Evolutionary conservation across 2,888 invertebrate genomes (phyloP), one percentile per base, ranked within the genome.

Genomic region (Melikaiella ostensackeni): DNA sequence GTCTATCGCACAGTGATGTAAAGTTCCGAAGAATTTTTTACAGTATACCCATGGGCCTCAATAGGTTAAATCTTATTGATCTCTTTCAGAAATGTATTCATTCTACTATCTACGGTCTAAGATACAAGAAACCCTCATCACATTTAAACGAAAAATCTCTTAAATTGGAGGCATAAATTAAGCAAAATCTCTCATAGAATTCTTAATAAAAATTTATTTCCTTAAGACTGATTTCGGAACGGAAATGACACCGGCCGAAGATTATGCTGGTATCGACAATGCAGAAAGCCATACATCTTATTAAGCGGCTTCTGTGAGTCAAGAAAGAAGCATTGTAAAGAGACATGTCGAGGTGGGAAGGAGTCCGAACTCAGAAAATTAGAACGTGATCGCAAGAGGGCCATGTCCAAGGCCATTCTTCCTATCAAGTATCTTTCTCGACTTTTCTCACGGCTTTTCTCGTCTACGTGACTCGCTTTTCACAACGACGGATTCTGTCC

Each of bases 391-490:
- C 16, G 57, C 59, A 55, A n/a, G 50, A 79, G 74, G 75, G 77
- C 77, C n/a, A n/a, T n/a, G n/a, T n/a, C n/a, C n/a, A n/a, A n/a
- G n/a, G n/a, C n/a, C 78, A 84, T 84, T 78, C 80, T 79, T 79
- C 80, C 62, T 66, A 79, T 81, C 78, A 78, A 84, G 84, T 82
- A 80, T 82, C 21, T 83, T 82, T 77, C 73, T 76, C 73, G 78
- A 78, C 78, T 75, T 80, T 80, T 80, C 77, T 62, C 64, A 64
- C 77, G 73, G 76, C 79, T 84, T 84, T 83, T 80, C 75, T 75
- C 63, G 19, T 33, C 66, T 82, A 84, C 84, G 85, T 85, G 85
- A 84, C 80, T 76, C 75, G 80, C 75, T 80, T 81, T 64, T 74
- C 50, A 19, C 46, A 35, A 42, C 73, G 24, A 46, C 27, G 35